Base-by-base conservation (phyloP, 2,888 invertebrate species). In the Ormyrus labotus region DNA sequence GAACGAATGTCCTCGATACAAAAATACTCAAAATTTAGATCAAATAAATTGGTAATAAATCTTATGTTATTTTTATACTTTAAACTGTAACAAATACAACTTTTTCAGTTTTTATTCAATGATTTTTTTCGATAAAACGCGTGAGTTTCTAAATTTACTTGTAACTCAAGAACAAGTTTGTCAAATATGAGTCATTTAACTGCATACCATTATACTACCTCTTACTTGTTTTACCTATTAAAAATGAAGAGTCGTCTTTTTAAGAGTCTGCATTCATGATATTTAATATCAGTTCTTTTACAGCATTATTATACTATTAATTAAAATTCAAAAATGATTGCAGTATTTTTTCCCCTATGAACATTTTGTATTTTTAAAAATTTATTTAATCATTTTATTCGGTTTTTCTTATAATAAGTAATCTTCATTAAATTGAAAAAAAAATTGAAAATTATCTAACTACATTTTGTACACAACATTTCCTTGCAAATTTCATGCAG, bases 161-260 rank as follows among this genome's bases (percentile, higher is more conserved):
- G 69, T 77, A 81, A 77, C 64, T 73, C 68, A 73, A 81, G 77
- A 81, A 81, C 64, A 77, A 81, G 73, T 77, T 81, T 81, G 61
- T 64, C 73, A 81, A 77, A 73, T 60, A 77, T 81, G 77, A 81
- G 73, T 81, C 76, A 81, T 69, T 72, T 77, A 73, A 77, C 77
- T 77, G 69, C 64, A 77, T 81, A 76, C 72, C 72, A 80, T 76
- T 80, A 64, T n/a, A 67, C 34, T 50, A 67, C 50, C n/a, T 76
- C 68, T 71, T 75, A 72, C 60, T 71, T 76, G 51, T 80, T 74
- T 71, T 67, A n/a, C 61, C 72, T 61, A 76, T 76, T 76, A 72
- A 72, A 72, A 68, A 68, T 72, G 76, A 72, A 50, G 69, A 72
- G 45, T 76, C 57, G 67, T 72, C 68, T 80, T 80, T 76, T 72